Base-by-base conservation (phyloP, 2,888 invertebrate species). In the Danaus chrysippus region DNA sequence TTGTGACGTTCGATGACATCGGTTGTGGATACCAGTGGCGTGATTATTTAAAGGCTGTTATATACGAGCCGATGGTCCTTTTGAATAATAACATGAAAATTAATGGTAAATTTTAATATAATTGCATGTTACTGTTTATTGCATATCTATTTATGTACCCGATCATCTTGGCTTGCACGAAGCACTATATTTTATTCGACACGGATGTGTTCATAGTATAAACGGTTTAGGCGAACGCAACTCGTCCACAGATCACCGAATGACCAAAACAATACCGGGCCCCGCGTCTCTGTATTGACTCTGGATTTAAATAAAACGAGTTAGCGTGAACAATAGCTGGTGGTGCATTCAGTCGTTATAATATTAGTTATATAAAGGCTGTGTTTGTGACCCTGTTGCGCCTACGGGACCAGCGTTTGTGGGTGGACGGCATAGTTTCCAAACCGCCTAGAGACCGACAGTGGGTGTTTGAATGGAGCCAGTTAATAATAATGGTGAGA, bases 401-500 rank as follows among this genome's bases (percentile, higher is more conserved):
- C 89, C 90, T 90, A 90, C 90, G 89, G 86, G 86, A 88, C 86
- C 84, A 86, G 84, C 82, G 76, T 76, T 82, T 75, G 90, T 91
- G 90, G 90, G 90, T 89, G 90, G 89, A 91, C 90, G 89, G 84
- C 90, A 90, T 90, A 90, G 86, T 86, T 86, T 87, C 84, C 79
- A 82, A 83, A 79, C 85, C 83, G 85, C 86, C 86, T 85, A 86
- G 86, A 73, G 70, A 82, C 83, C 87, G 82, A 80, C 89, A 86
- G 90, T 91, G 90, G 90, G 90, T 91, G 90, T 88, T 84, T 87
- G 83, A 89, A 91, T 91, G 88, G 88, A 89, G 89, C 88, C 88
- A 87, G 87, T 89, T 87, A 87, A 89, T 90, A 90, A 90, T 90
- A 89, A 90, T 91, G 90, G 89, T 88, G 90, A 89, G 89, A 90